Evolutionary conservation across 1,140 invertebrate species (phyloP).

Genomic region (Drosophila nebulosa): DNA sequence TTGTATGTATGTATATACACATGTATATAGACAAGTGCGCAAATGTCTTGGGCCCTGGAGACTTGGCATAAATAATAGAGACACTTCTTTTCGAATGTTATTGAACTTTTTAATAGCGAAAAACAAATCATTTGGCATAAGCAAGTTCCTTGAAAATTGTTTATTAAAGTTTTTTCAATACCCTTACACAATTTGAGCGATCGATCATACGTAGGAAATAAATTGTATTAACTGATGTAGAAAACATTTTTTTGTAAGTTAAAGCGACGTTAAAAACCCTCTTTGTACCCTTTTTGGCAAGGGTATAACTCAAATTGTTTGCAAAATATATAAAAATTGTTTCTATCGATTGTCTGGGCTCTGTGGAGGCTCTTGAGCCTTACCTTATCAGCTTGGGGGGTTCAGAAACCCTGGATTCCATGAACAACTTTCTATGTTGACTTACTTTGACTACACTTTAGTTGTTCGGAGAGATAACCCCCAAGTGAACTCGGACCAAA

Average conservation of each 20-base stretch:
- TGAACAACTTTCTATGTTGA: constrained; percentile 39
- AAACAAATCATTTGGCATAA: neutral
- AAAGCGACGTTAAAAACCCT: too few species aligned
- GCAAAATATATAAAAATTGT: too few species aligned
- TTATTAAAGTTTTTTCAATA: too few species aligned
- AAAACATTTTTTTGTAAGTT: too few species aligned
- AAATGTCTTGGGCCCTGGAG: neutral
- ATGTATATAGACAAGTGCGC: constrained; percentile 8
- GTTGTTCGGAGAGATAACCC: constrained; percentile 47
- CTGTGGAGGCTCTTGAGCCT: neutral
- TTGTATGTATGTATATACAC: neutral
- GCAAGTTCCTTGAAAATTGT: neutral
- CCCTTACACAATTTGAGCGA: too few species aligned
- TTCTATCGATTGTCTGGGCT: neutral
- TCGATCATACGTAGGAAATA: too few species aligned
- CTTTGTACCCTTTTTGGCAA: too few species aligned
- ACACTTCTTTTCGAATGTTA: constrained; percentile 1
- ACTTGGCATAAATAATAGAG: neutral
- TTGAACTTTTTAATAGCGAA: constrained; percentile 2
- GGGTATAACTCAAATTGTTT: too few species aligned
- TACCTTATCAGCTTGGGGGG: constrained; percentile 31
- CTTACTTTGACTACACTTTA: constrained; percentile 15
- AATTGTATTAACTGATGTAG: too few species aligned
- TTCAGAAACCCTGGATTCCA: constrained; percentile 42
- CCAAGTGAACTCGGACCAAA: constrained; percentile 14